Base-by-base conservation (phyloP, 2,113 vertebrate genomes). In the Ranitomeya imitator region DNA sequence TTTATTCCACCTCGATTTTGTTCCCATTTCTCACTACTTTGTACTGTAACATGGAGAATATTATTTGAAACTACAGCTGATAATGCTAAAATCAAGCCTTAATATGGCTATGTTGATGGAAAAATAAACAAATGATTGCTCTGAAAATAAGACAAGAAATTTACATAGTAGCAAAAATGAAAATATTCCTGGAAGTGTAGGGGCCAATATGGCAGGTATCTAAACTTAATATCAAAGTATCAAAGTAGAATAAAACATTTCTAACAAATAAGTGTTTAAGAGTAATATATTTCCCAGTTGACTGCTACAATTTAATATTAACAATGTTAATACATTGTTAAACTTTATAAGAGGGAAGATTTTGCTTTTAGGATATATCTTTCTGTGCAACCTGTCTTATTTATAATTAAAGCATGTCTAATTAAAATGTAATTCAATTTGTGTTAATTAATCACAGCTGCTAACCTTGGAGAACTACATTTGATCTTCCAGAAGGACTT, bases 391-490 rank as follows among this genome's bases (percentile, higher is more conserved):
- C 23, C 57, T 81, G 79, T 45, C 79, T 45, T 37, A 81, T 61
- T 61, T 81, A 61, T 81, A 81, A 81, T 81, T 81, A 81, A 81
- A 37, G 37, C 12, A 81, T 37, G 26, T 81, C 57, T 81, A 81
- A 81, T 81, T 81, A 60, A 81, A 59, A 61, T 59, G 57, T 81
- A 61, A 81, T 81, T 81, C 79, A 81, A 61, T 37, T 61, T 59
- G 79, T 81, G 57, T 81, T 61, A 81, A 81, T 81, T 81, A 81
- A 81, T 81, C 79, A 55, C 26, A 57, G 9, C 79, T 81, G 79
- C 57, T 81, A 81, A 81, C 79, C 79, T 81, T 81, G 79, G 57
- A 61, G 57, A 45, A 45, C 23, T 61, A 81, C 31, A 63, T 61
- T 81, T 63, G 79, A 81, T 81, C 59, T 61, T 80, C 15, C 14